A percentile compares a stretch with the other conserved stretches of the same genome.
Conservation (phyloP, 2,113 vertebrate species). For the Uria aalge region DNA sequence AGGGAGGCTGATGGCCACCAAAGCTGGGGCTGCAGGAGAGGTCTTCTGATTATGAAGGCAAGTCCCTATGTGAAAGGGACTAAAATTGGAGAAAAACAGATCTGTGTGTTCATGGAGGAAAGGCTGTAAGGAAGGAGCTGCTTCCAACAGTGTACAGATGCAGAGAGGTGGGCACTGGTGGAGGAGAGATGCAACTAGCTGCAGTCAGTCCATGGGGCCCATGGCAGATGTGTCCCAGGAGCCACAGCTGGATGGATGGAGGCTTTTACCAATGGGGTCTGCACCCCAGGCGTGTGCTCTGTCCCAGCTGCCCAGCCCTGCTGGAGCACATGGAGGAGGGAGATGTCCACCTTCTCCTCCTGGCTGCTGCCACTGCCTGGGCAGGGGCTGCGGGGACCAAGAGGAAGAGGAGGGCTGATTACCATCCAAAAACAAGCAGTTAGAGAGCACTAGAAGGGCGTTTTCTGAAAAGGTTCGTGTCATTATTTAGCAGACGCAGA, state of each 20-base stretch:
- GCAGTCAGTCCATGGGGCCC: not conserved
- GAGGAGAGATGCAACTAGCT: not conserved
- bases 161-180: not conserved
- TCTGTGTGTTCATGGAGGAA: not conserved
- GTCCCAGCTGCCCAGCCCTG: not conserved
- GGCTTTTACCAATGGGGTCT: not conserved
- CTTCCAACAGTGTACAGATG: accelerated
- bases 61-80: not conserved
- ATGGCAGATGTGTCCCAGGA: not conserved
- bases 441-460: not conserved
- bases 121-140: not conserved
- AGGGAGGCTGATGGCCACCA: not conserved
- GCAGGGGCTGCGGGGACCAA: not conserved
- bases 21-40: not conserved
- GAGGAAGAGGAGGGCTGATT: not conserved
- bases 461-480: not conserved
- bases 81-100: not conserved
- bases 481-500: not conserved
- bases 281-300: not conserved
- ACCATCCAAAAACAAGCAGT: not conserved
- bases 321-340: not conserved
- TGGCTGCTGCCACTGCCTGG: not conserved
- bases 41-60: not conserved
- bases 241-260: accelerated
- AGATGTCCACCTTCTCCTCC: not conserved